Percentiles rank a stretch among this genome's conserved stretches.
Evolutionary conservation across 2,888 invertebrate genomes (phyloP).

Genomic region (Dione juno): DNA sequence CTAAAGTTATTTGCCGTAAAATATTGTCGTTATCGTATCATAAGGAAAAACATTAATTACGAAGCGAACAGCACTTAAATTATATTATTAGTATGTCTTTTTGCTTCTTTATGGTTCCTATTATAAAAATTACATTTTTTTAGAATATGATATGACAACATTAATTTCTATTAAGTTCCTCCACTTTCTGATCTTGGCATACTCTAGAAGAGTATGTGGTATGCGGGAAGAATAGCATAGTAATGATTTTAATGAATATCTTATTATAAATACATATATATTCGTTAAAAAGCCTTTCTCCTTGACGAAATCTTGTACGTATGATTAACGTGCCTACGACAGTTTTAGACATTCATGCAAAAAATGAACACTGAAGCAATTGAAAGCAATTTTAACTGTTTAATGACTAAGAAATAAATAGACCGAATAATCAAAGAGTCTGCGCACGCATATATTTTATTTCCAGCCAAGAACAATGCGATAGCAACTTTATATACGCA

Average conservation of each 20-base stretch:
- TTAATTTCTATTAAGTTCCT: too few species aligned
- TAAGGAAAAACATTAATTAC: background rate
- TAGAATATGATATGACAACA: too few species aligned
- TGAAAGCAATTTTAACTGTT: conserved; percentile 50
- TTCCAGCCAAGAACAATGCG: conserved; percentile 45
- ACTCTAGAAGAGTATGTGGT: too few species aligned
- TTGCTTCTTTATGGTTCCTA: background rate
- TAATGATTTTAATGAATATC: background rate
- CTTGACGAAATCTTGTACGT: background rate
- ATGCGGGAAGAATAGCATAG: too few species aligned
- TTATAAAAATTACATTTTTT: background rate
- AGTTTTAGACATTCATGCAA: conserved; percentile 2
- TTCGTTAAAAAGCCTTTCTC: too few species aligned
- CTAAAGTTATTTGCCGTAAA: conserved; percentile 27
- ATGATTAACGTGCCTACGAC: background rate
- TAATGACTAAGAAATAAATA: conserved; percentile 70
- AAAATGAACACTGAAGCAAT: conserved; percentile 7
- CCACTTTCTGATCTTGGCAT: too few species aligned
- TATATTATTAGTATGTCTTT: background rate
- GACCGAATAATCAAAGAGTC: conserved; percentile 73
- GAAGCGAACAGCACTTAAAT: background rate
- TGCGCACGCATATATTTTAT: conserved; percentile 55
- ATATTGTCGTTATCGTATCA: conserved; percentile 6
- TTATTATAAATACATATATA: background rate
- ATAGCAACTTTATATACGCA: conserved; percentile 20